Evolutionary conservation across 2,888 invertebrate genomes (phyloP).

Genomic region (Pandemis cinnamomeana): DNA sequence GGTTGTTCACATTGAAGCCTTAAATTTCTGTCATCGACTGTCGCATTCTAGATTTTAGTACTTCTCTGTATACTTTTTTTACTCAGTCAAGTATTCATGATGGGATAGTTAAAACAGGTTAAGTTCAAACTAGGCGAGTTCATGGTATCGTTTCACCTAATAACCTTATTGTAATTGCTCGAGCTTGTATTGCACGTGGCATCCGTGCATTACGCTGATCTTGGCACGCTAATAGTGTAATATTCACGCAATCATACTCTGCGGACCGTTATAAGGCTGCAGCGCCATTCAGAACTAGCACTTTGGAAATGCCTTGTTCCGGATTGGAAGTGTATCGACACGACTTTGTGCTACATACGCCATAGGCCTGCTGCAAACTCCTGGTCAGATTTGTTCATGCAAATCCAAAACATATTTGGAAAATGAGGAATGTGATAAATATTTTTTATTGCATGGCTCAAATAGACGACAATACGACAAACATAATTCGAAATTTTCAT

Average conservation of each 20-base stretch:
- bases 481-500: neutral
- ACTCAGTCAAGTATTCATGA: neutral
- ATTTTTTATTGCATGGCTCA: neutral
- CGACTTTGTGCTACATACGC: slow-evolving; percentile 45
- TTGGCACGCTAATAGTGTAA: slow-evolving; percentile 57
- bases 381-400: neutral
- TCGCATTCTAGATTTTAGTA: neutral
- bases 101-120: neutral
- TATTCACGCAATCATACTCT: slow-evolving; percentile 65
- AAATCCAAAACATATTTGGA: neutral
- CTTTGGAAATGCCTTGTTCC: slow-evolving; percentile 58
- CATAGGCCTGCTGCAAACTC: slow-evolving; percentile 9
- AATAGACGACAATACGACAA: too few relatives aligned
- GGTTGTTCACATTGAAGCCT: too few relatives aligned
- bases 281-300: slow-evolving; percentile 57
- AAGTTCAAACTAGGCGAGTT: slow-evolving; percentile 21
- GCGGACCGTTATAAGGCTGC: slow-evolving; percentile 63
- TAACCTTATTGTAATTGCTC: slow-evolving; percentile 55
- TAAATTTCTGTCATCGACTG: too few relatives aligned
- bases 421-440: neutral
- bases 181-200: slow-evolving; percentile 36
- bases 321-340: slow-evolving; percentile 62
- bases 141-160: slow-evolving; percentile 38
- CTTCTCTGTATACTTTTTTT: neutral
- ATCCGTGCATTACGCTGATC: slow-evolving; percentile 53